Evolutionary conservation across 2,888 invertebrate genomes (phyloP).

Genomic region (Macrophya annulata): DNA sequence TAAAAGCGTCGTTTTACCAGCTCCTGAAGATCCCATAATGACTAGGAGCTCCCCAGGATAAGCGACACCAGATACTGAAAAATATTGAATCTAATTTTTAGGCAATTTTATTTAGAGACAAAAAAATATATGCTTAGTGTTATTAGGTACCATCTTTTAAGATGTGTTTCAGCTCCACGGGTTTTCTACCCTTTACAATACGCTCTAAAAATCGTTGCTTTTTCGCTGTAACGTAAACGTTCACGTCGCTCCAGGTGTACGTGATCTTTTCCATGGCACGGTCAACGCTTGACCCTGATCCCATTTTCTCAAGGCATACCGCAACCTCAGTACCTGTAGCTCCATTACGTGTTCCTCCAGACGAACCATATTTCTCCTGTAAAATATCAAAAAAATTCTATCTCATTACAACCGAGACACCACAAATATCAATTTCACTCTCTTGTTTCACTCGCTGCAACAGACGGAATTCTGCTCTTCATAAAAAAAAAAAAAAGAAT

Average conservation of each 20-base stretch:
- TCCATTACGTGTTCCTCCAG: constrained; percentile 62
- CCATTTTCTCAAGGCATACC: constrained; percentile 57
- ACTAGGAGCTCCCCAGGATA: constrained; percentile 93
- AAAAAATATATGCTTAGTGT: background rate
- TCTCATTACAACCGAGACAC: background rate
- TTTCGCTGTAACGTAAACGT: constrained; percentile 86
- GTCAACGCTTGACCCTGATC: constrained; percentile 50
- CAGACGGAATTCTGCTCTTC: background rate
- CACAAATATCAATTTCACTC: constrained; percentile 20
- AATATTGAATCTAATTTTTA: background rate
- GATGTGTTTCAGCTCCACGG: constrained; percentile 82
- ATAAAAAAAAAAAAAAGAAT: background rate
- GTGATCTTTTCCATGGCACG: constrained; percentile 80
- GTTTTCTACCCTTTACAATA: constrained; percentile 63
- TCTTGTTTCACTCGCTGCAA: constrained; percentile 16
- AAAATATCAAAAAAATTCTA: constrained; percentile 1
- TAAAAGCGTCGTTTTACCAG: constrained; percentile 96
- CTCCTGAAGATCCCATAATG: constrained; percentile 94
- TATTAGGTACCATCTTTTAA: constrained; percentile 85
- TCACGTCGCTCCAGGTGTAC: constrained; percentile 91
- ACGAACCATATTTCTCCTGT: constrained; percentile 39
- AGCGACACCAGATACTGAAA: constrained; percentile 90
- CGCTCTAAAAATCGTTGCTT: constrained; percentile 75
- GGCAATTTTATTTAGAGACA: background rate
- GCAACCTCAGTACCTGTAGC: constrained; percentile 30